Evolutionary conservation across 2,888 invertebrate genomes (phyloP).

Genomic region (Ischnura elegans): DNA sequence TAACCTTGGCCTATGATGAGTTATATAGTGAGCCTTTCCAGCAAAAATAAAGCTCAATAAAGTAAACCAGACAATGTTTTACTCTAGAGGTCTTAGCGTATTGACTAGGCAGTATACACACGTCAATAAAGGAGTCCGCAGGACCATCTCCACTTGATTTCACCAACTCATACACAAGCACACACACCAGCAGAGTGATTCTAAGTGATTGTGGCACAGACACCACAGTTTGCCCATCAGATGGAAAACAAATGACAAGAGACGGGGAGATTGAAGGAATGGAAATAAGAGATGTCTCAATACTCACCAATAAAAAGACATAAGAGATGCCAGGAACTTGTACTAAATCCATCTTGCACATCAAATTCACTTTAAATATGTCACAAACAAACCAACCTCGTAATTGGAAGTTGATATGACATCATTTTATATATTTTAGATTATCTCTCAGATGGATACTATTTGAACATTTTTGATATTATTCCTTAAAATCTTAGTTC

Average conservation of each 20-base stretch:
- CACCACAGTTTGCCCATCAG: neutral
- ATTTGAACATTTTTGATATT: neutral
- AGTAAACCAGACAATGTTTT: constrained; percentile 22
- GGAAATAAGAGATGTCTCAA: neutral
- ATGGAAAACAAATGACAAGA: neutral
- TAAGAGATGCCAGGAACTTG: constrained; percentile 6
- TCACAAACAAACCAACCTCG: neutral
- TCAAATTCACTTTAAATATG: neutral
- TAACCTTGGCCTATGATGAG: neutral
- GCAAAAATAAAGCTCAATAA: neutral
- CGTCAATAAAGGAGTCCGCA: constrained; percentile 60
- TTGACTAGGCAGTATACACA: constrained; percentile 42
- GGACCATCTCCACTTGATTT: constrained; percentile 30
- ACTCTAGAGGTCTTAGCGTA: neutral
- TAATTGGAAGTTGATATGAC: neutral
- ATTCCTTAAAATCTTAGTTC: neutral
- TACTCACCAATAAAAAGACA: constrained; percentile 51
- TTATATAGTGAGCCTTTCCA: neutral
- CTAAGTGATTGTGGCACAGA: neutral
- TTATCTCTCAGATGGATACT: neutral
- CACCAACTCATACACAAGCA: neutral
- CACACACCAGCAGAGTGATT: constrained; percentile 9
- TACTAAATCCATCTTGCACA: constrained; percentile 29
- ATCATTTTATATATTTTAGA: neutral
- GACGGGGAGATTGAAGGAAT: neutral